A percentile compares a stretch with the other conserved stretches of the same genome.
Evolutionary conservation across 1,140 invertebrate genomes (phyloP).

Genomic region (Aleiodes sp.): DNA sequence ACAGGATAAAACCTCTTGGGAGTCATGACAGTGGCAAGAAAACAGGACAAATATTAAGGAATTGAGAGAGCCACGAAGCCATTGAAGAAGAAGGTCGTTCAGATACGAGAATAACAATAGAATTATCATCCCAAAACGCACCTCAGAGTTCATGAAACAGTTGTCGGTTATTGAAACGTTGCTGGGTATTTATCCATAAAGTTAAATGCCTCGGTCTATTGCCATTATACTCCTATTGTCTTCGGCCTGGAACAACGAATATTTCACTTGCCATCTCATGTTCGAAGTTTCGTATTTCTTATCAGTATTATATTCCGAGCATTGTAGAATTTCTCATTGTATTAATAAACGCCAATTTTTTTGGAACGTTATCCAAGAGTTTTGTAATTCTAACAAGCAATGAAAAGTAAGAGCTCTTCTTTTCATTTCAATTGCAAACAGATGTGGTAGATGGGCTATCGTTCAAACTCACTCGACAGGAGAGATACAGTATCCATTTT

Average conservation of each 20-base stretch:
- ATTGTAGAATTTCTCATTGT: too few species aligned
- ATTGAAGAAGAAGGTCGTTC: conserved; percentile 42
- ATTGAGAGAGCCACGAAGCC: conserved; percentile 37
- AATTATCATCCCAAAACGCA: conserved; percentile 49
- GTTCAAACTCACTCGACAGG: conserved; percentile 9
- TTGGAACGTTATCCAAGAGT: too few species aligned
- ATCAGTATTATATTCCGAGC: too few species aligned
- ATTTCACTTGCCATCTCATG: too few species aligned
- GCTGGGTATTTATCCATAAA: conserved; percentile 52
- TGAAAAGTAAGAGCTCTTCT: neutral
- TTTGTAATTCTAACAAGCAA: too few species aligned
- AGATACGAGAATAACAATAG: conserved; percentile 52
- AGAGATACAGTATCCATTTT: conserved; percentile 3
- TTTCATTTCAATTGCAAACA: conserved; percentile 15
- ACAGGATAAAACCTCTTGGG: neutral
- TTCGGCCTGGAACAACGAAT: conserved; percentile 29
- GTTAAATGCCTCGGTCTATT: conserved; percentile 39
- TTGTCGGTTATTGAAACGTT: conserved; percentile 58
- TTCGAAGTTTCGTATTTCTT: neutral
- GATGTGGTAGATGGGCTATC: conserved; percentile 3
- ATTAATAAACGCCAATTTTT: too few species aligned
- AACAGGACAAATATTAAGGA: conserved; percentile 28
- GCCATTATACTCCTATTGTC: conserved; percentile 26
- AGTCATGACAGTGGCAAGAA: neutral
- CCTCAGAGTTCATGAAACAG: conserved; percentile 53